Percentiles rank a stretch among this genome's conserved stretches.
These are phyloP conservation scores for Calyptomena viridis DNA, from an alignment of 2,113 vertebrate genomes.

Conservation along the genomic window DNA sequence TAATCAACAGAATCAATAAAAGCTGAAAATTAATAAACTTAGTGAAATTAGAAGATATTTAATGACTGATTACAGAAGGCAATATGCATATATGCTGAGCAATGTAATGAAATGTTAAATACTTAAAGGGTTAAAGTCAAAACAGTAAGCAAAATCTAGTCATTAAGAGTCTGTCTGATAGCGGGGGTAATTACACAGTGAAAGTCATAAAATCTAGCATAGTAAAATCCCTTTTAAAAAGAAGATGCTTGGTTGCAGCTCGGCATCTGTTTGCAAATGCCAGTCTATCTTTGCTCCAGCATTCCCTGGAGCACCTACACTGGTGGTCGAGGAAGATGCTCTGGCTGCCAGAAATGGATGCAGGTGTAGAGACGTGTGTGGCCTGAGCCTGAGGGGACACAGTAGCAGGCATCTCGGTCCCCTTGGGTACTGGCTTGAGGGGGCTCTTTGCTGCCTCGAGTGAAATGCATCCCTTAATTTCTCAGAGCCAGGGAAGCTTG, in stretches of 20 bases:
- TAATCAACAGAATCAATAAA: neutral
- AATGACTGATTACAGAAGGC: neutral
- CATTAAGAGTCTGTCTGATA: constrained; percentile 19
- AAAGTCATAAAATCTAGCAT: neutral
- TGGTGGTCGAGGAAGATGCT: neutral
- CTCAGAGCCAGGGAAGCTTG: neutral
- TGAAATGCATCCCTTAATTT: neutral
- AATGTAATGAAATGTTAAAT: constrained; percentile 34
- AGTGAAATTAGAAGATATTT: neutral
- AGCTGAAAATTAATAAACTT: neutral
- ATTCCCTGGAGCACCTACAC: neutral
- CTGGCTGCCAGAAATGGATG: neutral
- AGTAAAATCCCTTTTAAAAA: neutral
- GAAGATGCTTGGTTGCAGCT: neutral
- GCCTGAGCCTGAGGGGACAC: neutral
- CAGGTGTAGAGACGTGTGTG: accelerated
- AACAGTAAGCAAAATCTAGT: constrained; percentile 30
- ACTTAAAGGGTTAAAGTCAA: constrained; percentile 53
- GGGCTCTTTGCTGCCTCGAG: neutral
- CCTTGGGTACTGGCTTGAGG: no score
- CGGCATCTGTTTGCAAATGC: neutral
- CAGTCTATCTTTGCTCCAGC: neutral
- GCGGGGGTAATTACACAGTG: neutral
- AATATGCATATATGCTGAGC: neutral
- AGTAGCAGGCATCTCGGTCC: accelerated